Percentiles rank a stretch among this genome's conserved stretches.
Evolutionary conservation across 2,797 vertebrate genomes (phyloP).

Genomic region (Gallirallus australis): DNA sequence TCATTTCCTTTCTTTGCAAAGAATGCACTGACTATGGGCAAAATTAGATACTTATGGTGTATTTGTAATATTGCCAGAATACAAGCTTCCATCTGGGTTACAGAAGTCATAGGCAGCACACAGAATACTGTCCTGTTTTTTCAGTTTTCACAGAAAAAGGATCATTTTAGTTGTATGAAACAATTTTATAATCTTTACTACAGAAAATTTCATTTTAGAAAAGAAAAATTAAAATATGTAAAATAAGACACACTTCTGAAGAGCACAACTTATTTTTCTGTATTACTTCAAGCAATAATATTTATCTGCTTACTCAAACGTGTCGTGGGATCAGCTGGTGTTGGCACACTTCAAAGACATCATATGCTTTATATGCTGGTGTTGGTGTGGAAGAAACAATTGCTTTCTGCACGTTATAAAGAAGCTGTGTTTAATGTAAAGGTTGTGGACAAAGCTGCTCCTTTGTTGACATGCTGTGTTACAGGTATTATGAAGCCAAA

Average conservation of each 20-base stretch:
- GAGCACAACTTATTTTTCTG: background rate
- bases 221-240: background rate
- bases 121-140: background rate
- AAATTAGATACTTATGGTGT: conserved; percentile 57
- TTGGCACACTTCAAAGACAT: background rate
- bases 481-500: background rate
- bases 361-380: background rate
- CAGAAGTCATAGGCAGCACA: conserved; percentile 36
- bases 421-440: background rate
- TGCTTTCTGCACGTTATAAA: background rate
- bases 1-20: conserved; percentile 74
- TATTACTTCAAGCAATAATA: background rate
- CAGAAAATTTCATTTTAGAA: background rate
- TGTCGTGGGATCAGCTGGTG: background rate
- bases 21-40: conserved; percentile 70
- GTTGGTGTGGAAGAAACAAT: background rate
- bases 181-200: background rate
- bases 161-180: background rate
- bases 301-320: background rate
- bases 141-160: background rate
- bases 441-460: background rate
- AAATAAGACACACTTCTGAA: background rate
- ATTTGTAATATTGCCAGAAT: conserved; percentile 32
- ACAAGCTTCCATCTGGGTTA: conserved; percentile 63
- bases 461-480: background rate